Conservation (phyloP, 2,113 vertebrate genomes). For the Ifrita kowaldi region DNA sequence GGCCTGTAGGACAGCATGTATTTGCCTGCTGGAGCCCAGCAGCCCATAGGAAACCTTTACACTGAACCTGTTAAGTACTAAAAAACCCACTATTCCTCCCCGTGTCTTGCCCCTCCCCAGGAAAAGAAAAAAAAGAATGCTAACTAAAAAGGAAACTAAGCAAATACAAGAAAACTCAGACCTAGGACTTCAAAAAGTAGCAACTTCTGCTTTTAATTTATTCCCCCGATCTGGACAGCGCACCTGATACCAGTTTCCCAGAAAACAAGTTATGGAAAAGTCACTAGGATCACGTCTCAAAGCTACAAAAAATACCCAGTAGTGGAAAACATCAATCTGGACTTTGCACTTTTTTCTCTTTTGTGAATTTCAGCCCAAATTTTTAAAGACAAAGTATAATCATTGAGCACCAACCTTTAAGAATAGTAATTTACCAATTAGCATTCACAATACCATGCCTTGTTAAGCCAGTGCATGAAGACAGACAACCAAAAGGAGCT, state of each 20-base stretch:
- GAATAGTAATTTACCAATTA: not conserved
- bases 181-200: not conserved
- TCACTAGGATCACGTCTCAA: not conserved
- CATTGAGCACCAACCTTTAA: not conserved
- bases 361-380: not conserved
- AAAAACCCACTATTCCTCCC: not conserved
- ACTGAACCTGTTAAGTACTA: not conserved
- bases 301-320: not conserved
- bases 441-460: not conserved
- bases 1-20: not conserved
- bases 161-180: not conserved
- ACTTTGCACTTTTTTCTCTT: not conserved
- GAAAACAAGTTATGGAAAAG: not conserved
- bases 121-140: not conserved
- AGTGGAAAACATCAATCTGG: not conserved
- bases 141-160: not conserved
- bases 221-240: not conserved
- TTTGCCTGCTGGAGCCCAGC: not conserved
- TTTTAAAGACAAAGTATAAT: not conserved
- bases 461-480: not conserved
- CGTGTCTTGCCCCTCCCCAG: rapidly evolving
- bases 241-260: not conserved
- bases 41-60: not conserved
- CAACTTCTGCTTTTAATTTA: not conserved
- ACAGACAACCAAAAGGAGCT: not conserved